Evolutionary conservation across 1,140 invertebrate genomes (phyloP).

Genomic region (Batillaria attramentaria): DNA sequence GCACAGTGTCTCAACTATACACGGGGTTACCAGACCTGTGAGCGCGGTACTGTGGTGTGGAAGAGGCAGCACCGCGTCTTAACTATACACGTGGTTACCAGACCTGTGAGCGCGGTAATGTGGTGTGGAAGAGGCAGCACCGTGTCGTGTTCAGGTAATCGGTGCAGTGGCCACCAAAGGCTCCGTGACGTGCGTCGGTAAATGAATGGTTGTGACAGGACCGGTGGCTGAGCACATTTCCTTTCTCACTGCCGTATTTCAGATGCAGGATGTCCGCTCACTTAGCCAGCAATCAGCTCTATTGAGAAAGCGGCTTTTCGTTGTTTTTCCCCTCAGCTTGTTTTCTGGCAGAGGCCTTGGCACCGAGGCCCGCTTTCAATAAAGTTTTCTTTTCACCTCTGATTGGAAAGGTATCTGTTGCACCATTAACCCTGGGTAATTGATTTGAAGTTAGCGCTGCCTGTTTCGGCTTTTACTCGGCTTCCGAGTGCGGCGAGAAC

Average conservation of each 20-base stretch:
- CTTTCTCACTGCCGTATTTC: conserved; percentile 7
- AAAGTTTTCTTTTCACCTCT: conserved; percentile 15
- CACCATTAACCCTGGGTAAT: conserved; percentile 15
- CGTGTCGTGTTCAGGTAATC: no score
- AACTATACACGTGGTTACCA: no score
- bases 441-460: conserved; percentile 15
- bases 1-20: no score
- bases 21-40: no score
- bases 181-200: no score
- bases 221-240: conserved; percentile 19
- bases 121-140: no score
- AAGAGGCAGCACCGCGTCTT: no score
- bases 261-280: conserved; percentile 16
- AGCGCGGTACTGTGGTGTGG: no score
- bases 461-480: conserved; percentile 10
- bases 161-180: no score
- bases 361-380: conserved; percentile 13
- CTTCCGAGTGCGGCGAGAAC: conserved; percentile 9
- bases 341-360: conserved; percentile 8
- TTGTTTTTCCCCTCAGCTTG: conserved; percentile 10
- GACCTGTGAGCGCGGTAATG: no score
- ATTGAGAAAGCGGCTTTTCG: conserved; percentile 15
- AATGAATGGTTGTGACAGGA: no score
- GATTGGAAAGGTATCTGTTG: conserved; percentile 16
- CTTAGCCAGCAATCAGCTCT: conserved; percentile 14